phyloP scores from a whole-genome alignment of 2,797 vertebrate genomes.

The Manis crassicaudata region DNA sequence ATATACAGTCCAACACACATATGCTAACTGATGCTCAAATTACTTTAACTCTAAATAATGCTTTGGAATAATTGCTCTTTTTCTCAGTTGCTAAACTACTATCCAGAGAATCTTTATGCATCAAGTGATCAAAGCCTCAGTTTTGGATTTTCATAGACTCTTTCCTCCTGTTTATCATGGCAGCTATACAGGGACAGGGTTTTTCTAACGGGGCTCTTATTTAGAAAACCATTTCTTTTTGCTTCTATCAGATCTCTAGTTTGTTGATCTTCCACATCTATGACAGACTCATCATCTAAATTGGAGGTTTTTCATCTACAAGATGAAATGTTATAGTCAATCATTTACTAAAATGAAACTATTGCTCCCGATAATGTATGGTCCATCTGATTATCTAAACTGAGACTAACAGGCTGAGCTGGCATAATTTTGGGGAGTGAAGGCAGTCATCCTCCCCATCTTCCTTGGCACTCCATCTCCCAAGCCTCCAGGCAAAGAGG shows the following conservation, averaged over 20 bases:
- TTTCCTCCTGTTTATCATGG: background rate
- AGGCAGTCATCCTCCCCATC: background rate
- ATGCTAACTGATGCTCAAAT: background rate
- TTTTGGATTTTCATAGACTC: background rate
- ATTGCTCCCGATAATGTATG: background rate
- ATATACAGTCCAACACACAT: background rate
- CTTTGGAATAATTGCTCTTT: constrained; percentile 11
- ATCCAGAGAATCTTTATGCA: background rate
- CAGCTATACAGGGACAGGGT: background rate
- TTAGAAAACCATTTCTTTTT: background rate
- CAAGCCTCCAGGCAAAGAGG: background rate
- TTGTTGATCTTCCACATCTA: background rate
- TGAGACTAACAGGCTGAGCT: background rate
- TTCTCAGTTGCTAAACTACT: background rate
- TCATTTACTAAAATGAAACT: constrained; percentile 28
- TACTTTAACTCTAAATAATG: background rate
- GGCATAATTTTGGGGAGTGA: background rate
- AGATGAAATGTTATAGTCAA: background rate
- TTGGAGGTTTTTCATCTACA: background rate
- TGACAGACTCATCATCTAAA: background rate
- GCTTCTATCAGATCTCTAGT: background rate
- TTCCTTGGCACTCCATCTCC: background rate
- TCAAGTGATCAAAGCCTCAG: background rate
- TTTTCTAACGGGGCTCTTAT: background rate
- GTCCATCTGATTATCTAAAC: background rate